These are phyloP conservation scores for Beaufortia kweichowensis DNA, from an alignment of 2,113 vertebrate genomes.

Conservation along the genomic window DNA sequence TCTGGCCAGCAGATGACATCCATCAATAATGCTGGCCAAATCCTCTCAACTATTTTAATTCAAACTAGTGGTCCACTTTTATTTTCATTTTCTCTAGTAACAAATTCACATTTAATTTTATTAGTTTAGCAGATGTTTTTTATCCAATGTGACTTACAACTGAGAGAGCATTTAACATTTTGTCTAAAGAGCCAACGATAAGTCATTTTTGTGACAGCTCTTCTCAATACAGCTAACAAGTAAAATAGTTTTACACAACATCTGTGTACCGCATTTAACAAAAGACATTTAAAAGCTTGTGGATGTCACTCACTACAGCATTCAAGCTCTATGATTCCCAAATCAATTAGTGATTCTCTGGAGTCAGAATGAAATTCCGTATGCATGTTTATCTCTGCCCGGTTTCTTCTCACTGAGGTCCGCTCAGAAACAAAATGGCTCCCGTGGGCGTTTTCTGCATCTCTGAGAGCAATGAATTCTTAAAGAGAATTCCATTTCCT, in stretches of 20 bases:
- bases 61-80: slow-evolving; percentile 16
- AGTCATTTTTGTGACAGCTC: no score
- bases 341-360: slow-evolving; percentile 43
- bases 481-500: slow-evolving; percentile 41
- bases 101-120: neutral
- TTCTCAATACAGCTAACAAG: no score
- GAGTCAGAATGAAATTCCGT: slow-evolving; percentile 36
- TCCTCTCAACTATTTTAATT: slow-evolving; percentile 10
- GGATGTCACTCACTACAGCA: neutral
- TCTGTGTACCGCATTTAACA: slow-evolving; percentile 24
- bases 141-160: no score
- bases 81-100: no score
- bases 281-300: slow-evolving; percentile 16
- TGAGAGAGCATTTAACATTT: no score
- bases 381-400: slow-evolving; percentile 24
- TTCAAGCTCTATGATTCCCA: slow-evolving; percentile 24
- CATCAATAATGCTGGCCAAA: slow-evolving; percentile 22
- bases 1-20: slow-evolving; percentile 41
- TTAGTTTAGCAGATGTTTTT: no score
- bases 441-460: slow-evolving; percentile 19
- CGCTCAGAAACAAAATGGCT: slow-evolving; percentile 31
- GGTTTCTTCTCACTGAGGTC: neutral
- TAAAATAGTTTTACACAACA: slow-evolving; percentile 7
- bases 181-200: no score
- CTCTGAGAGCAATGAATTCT: slow-evolving; percentile 38